A percentile compares a stretch with the other conserved stretches of the same genome.
Conservation (phyloP, 2,113 vertebrate genomes). For the Chaetodon auriga region DNA sequence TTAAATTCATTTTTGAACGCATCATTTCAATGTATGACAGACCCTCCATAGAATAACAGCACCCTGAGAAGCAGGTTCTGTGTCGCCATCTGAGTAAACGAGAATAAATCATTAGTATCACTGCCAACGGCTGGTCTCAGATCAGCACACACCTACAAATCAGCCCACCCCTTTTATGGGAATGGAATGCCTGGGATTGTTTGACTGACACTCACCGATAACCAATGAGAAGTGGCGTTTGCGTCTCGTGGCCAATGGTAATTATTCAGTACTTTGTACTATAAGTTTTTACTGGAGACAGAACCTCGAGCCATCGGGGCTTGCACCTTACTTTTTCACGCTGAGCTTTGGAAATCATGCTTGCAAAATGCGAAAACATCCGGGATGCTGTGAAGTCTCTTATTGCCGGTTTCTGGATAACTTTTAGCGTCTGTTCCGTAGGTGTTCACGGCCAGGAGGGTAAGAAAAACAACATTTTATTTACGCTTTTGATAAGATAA, state of each 20-base stretch:
- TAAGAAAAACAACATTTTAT: constrained; percentile 60
- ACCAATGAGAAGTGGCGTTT: constrained; percentile 71
- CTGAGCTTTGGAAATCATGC: constrained; percentile 75
- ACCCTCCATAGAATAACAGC: not conserved
- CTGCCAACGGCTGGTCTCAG: constrained; percentile 15
- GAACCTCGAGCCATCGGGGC: constrained; percentile 23
- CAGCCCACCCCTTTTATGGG: constrained; percentile 49
- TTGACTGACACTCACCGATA: constrained; percentile 49
- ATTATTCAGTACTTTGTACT: constrained; percentile 33
- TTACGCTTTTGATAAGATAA: constrained; percentile 19
- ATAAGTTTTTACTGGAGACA: constrained; percentile 52
- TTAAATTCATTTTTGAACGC: not conserved
- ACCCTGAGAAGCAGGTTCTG: not conserved
- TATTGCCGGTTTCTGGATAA: constrained; percentile 62
- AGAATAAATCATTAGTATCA: not conserved
- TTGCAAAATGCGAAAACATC: constrained; percentile 41
- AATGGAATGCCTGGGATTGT: constrained; percentile 60
- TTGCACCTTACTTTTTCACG: constrained; percentile 55
- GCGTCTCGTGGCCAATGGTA: constrained; percentile 68
- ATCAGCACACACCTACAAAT: constrained; percentile 34
- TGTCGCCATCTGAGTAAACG: not conserved
- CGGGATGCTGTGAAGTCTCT: constrained; percentile 64
- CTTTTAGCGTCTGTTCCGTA: constrained; percentile 53
- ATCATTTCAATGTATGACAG: not conserved
- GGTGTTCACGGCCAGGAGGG: constrained; percentile 78